Conservation (phyloP, 92 coral and sea anemone genomes). For the Pocillopora meandrina region DNA sequence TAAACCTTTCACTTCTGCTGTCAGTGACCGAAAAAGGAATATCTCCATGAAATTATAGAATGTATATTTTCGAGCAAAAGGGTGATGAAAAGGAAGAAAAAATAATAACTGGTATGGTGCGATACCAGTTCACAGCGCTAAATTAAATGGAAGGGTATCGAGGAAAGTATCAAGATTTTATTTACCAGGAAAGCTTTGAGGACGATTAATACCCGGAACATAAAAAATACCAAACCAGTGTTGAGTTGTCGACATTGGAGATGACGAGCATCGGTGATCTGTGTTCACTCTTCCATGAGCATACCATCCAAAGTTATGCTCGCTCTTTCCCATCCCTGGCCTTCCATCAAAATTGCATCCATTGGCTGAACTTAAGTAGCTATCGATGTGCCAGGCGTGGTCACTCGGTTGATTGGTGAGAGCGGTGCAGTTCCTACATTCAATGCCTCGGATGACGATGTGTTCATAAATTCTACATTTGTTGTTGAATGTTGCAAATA, state of each 20-base stretch:
- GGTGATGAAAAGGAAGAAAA: no score
- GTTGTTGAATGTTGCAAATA: neutral
- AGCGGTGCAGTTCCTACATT: neutral
- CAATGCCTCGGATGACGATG: constrained; percentile 1
- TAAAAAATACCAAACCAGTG: constrained; percentile 18
- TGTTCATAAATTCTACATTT: neutral
- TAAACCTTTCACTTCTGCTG: no score
- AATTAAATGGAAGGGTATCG: no score
- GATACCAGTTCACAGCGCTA: no score
- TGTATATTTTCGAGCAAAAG: no score
- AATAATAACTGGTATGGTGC: no score
- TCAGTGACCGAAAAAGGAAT: no score
- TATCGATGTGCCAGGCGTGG: neutral
- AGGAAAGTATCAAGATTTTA: no score
- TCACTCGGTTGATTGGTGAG: neutral
- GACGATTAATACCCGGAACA: no score
- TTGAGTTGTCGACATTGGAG: neutral
- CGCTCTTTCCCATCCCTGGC: neutral
- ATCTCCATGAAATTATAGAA: no score
- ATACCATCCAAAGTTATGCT: constrained; percentile 11
- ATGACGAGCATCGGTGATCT: constrained; percentile 12
- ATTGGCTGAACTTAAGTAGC: neutral
- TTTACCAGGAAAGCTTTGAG: no score
- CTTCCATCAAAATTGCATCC: constrained; percentile 12
- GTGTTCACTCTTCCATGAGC: neutral